Percentiles rank a stretch among this genome's conserved stretches.
Conservation (phyloP, 2,113 vertebrate species). For the Gnathonemus longibarbis region DNA sequence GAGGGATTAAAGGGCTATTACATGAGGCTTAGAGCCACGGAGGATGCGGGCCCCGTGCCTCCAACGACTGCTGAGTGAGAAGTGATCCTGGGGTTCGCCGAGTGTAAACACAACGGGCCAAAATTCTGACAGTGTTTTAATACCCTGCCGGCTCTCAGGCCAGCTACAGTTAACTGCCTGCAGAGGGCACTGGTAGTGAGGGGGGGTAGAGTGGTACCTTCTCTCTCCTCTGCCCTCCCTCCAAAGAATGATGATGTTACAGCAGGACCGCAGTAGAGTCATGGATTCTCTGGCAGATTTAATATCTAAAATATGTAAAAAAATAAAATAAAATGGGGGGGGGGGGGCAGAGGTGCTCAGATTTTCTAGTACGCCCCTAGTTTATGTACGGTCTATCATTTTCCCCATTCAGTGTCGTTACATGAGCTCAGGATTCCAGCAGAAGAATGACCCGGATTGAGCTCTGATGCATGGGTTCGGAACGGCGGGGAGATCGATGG, state of each 20-base stretch:
- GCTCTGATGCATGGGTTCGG: background rate
- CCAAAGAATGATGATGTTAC: background rate
- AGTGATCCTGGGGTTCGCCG: background rate
- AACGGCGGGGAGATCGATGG: background rate
- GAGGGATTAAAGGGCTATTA: background rate
- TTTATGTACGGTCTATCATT: background rate
- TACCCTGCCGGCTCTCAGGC: background rate
- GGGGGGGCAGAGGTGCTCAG: background rate
- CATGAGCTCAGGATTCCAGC: background rate
- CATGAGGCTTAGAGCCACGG: background rate
- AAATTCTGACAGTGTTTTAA: background rate
- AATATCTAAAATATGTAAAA: background rate
- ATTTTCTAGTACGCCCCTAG: background rate
- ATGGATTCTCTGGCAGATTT: background rate
- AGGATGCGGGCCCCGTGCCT: background rate
- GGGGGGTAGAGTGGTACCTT: background rate
- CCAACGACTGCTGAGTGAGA: background rate
- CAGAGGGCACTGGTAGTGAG: background rate
- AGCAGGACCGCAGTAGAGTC: background rate
- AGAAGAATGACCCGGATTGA: background rate
- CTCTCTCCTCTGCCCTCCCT: background rate
- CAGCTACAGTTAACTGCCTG: background rate
- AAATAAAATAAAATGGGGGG: too few relatives aligned
- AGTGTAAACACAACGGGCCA: background rate
- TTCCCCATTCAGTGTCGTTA: background rate